Evolutionary conservation across 1,140 invertebrate species (phyloP).

Genomic region (Armadillidium nasatum): DNA sequence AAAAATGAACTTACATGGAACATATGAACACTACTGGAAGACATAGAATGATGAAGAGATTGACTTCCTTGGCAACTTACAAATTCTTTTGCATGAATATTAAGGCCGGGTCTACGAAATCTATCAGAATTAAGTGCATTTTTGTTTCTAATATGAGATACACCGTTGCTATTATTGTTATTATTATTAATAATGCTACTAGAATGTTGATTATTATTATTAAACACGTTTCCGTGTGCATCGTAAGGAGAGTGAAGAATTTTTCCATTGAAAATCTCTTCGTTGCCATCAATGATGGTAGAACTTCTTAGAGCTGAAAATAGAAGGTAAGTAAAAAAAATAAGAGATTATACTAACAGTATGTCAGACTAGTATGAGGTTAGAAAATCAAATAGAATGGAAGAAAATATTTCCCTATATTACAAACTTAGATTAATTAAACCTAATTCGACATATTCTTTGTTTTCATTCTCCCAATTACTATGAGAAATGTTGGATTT

Average conservation of each 20-base stretch:
- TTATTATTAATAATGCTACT: neutral
- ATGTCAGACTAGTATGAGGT: no score
- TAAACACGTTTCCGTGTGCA: slow-evolving; percentile 14
- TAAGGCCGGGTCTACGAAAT: slow-evolving; percentile 51
- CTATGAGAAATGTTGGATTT: no score
- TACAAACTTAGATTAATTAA: no score
- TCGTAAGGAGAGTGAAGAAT: neutral
- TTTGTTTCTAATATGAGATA: no score
- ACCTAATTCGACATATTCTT: no score
- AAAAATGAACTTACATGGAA: slow-evolving; percentile 35
- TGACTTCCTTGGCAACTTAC: slow-evolving; percentile 56
- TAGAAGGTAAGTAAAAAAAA: no score
- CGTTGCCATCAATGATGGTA: neutral
- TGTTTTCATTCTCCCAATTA: no score
- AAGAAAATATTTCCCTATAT: no score
- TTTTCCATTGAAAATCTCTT: neutral
- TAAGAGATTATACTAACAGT: no score
- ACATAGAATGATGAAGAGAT: slow-evolving; percentile 38
- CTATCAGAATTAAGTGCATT: no score
- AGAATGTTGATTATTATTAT: slow-evolving; percentile 23
- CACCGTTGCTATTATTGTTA: no score
- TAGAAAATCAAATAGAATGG: no score
- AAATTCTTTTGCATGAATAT: slow-evolving; percentile 79
- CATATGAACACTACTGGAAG: slow-evolving; percentile 37
- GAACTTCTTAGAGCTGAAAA: neutral